Percentiles rank a stretch among this genome's conserved stretches.
Conservation (phyloP, 1,140 invertebrate species). For the Listronotus oregonensis region DNA sequence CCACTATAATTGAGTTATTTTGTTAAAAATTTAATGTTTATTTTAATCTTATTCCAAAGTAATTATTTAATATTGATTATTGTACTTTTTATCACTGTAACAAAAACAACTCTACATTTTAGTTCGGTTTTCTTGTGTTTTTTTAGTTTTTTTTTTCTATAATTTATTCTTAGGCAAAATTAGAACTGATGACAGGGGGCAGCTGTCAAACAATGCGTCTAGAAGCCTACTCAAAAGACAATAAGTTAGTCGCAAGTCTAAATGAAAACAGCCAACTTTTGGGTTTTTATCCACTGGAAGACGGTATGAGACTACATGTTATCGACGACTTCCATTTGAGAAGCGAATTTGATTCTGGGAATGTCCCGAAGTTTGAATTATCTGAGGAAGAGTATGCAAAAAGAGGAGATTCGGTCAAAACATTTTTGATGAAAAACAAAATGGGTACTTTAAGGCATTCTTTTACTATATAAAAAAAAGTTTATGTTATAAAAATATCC, state of each 20-base stretch:
- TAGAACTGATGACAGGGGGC: constrained; percentile 90
- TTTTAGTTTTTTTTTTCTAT: too few relatives aligned
- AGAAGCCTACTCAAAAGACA: constrained; percentile 80
- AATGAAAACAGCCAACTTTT: constrained; percentile 77
- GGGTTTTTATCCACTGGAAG: constrained; percentile 84
- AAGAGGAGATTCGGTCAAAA: constrained; percentile 76
- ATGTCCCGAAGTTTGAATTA: constrained; percentile 87
- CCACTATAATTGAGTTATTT: too few relatives aligned
- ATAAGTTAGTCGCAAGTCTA: constrained; percentile 74
- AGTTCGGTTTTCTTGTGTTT: too few relatives aligned
- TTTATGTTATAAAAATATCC: neutral
- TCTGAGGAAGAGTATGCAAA: constrained; percentile 87
- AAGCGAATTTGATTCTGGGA: constrained; percentile 73
- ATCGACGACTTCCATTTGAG: constrained; percentile 72
- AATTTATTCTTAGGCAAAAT: constrained; percentile 69
- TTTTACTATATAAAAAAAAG: too few relatives aligned
- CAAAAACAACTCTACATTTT: constrained; percentile 23
- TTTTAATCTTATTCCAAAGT: too few relatives aligned
- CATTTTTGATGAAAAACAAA: constrained; percentile 86
- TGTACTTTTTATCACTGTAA: constrained; percentile 41
- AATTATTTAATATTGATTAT: too few relatives aligned
- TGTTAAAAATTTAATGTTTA: too few relatives aligned
- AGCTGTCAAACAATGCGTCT: constrained; percentile 80
- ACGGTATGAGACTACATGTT: constrained; percentile 89
- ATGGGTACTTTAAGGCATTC: constrained; percentile 62